Conservation (phyloP, 2,113 vertebrate genomes). For the Eubucco bourcierii region DNA sequence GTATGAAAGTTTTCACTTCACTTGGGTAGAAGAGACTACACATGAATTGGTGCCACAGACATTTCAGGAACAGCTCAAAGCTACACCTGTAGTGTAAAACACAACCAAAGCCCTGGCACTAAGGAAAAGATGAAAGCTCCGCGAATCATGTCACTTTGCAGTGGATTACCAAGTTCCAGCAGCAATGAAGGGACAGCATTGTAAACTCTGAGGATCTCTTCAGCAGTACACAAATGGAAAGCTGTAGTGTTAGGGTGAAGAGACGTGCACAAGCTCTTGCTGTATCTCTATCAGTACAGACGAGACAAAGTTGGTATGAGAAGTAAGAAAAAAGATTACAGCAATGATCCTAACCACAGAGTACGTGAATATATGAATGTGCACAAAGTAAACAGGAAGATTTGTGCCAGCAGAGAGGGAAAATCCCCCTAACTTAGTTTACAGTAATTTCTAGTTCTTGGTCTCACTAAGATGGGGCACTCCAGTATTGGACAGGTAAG, state of each 20-base stretch:
- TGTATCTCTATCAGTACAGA: not conserved
- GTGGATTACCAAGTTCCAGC: not conserved
- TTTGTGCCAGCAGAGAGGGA: not conserved
- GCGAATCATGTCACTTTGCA: not conserved
- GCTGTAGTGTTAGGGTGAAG: not conserved
- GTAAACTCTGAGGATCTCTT: fast-evolving
- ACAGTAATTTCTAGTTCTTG: not conserved
- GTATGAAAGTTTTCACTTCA: not conserved
- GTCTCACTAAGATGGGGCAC: not conserved
- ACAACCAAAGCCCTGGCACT: not conserved
- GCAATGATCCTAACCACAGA: not conserved
- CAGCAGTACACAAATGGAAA: not conserved
- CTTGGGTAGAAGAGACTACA: not conserved
- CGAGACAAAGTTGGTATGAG: not conserved
- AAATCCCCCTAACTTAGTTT: not conserved
- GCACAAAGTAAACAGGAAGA: not conserved
- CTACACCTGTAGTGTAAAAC: not conserved
- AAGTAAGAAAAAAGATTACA: not conserved
- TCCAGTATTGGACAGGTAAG: not conserved
- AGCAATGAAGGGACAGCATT: not conserved
- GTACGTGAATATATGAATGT: not conserved
- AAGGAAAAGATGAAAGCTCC: not conserved
- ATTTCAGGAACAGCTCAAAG: not conserved
- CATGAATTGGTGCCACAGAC: not conserved
- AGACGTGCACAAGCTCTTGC: not conserved